Percentiles rank a stretch among this genome's conserved stretches.
These are phyloP conservation scores for Poecilobothrus nobilitatus DNA, from an alignment of 2,888 invertebrate genomes.

Conservation along the genomic window DNA sequence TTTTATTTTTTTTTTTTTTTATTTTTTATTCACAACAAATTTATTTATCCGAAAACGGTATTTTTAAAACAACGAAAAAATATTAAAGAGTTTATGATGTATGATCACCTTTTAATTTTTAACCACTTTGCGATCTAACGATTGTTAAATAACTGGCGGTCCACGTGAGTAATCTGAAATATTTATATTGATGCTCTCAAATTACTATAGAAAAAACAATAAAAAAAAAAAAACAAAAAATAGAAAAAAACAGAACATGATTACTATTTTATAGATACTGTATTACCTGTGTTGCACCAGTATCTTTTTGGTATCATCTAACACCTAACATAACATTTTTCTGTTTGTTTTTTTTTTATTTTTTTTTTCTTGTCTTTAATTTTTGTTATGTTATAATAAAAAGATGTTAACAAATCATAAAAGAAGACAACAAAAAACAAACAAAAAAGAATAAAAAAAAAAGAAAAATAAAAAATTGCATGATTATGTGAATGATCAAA, in stretches of 20 bases:
- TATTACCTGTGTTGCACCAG: neutral
- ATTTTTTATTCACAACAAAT: too few species aligned
- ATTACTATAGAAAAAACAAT: neutral
- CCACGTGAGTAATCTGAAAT: slow-evolving; percentile 4
- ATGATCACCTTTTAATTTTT: neutral
- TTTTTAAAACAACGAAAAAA: neutral
- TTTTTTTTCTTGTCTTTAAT: too few species aligned
- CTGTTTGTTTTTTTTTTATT: too few species aligned
- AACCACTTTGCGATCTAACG: neutral
- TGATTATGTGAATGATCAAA: neutral
- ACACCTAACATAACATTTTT: neutral
- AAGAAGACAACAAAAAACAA: neutral
- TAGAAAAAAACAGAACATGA: neutral
- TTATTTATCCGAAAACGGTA: too few species aligned
- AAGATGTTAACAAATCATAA: neutral
- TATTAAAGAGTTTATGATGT: neutral
- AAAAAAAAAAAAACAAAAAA: neutral
- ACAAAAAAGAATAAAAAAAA: neutral
- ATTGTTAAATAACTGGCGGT: slow-evolving; percentile 3
- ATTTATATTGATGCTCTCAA: slow-evolving; percentile 2
- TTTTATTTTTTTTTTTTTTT: too few species aligned
- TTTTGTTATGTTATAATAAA: too few species aligned
- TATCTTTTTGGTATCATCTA: neutral
- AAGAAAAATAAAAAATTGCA: neutral
- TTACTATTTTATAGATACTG: neutral